Evolutionary conservation across 2,797 vertebrate genomes (phyloP), one percentile per base, ranked within the genome.

Genomic region (Takifugu ocellatus): DNA sequence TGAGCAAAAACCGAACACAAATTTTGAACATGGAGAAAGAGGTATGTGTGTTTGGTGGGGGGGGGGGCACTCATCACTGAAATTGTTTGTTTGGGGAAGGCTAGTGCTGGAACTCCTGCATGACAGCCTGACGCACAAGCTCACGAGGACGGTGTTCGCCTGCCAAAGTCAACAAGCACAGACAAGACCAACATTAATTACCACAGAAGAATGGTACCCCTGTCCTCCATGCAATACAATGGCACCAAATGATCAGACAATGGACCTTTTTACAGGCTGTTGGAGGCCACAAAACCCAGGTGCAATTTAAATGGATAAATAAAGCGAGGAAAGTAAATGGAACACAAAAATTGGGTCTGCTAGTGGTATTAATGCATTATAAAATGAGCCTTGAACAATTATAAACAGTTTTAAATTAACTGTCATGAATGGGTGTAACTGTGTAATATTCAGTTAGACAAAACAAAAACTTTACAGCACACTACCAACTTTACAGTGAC

Each of bases 101-200:
- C 49, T 79, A 66, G 51, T 57, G 53, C 66, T 65, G 72, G 74
- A 75, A 64, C 72, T 84, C 74, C 76, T 78, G 70, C 79, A 83
- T 64, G 75, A 72, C 68, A 65, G 73, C 63, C 83, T 90, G 90
- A 90, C 87, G 84, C 86, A 87, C 67, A 66, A 84, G 61, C 86
- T 86, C 88, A 89, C 74, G 66, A 85, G 87, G 79, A 81, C 54
- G 45, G 60, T 48, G 43, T 43, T 59, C 8, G 67, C 61, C 71
- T 79, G 79, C 86, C 86, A 90, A 90, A 82, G 84, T 83, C 83
- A 90, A 89, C 86, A 88, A 77, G 76, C 56, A 25, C 36, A 76
- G 75, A 86, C 62, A 76, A 21, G 78, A 78, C 61, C 71, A 58
- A 57, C 58, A 61, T 70, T 81, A 84, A 89, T 86, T 84, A 68